Conservation (phyloP, 2,888 invertebrate genomes). For the Tenthredo livida region DNA sequence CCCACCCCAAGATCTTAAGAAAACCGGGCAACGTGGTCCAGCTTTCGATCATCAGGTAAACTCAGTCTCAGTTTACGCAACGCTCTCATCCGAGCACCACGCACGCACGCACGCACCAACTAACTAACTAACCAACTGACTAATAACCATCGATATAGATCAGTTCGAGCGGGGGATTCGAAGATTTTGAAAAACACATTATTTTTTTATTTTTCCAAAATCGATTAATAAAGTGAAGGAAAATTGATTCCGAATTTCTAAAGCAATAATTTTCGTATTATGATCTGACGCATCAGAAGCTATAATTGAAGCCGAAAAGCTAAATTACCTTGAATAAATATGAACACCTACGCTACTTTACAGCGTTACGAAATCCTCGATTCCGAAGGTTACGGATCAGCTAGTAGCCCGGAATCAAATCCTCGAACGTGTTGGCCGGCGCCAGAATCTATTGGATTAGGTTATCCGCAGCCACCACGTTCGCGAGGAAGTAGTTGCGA, state of each 20-base stretch:
- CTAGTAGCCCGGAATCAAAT: constrained; percentile 74
- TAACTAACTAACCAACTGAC: neutral
- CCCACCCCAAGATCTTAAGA: constrained; percentile 67
- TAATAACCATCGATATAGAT: constrained; percentile 2
- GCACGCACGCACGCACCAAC: constrained; percentile 53
- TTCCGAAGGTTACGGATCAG: constrained; percentile 74
- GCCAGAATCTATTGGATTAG: constrained; percentile 60
- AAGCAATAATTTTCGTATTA: neutral
- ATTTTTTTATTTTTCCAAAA: neutral
- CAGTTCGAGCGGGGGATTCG: neutral
- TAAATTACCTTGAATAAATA: constrained; percentile 2
- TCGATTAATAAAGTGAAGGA: neutral
- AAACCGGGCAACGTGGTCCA: constrained; percentile 76
- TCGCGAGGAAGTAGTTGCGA: constrained; percentile 74
- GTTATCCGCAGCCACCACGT: constrained; percentile 72
- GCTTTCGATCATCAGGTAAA: constrained; percentile 72
- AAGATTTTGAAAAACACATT: neutral
- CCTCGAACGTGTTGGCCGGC: constrained; percentile 65
- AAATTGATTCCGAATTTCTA: neutral
- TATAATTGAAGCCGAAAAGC: neutral
- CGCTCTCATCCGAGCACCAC: constrained; percentile 71
- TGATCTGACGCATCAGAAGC: neutral
- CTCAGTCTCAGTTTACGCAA: constrained; percentile 74
- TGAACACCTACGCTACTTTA: constrained; percentile 65
- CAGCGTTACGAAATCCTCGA: constrained; percentile 72